Percentiles rank a stretch among this genome's conserved stretches.
These are phyloP conservation scores for Merops nubicus DNA, from an alignment of 2,113 vertebrate genomes.

Conservation along the genomic window DNA sequence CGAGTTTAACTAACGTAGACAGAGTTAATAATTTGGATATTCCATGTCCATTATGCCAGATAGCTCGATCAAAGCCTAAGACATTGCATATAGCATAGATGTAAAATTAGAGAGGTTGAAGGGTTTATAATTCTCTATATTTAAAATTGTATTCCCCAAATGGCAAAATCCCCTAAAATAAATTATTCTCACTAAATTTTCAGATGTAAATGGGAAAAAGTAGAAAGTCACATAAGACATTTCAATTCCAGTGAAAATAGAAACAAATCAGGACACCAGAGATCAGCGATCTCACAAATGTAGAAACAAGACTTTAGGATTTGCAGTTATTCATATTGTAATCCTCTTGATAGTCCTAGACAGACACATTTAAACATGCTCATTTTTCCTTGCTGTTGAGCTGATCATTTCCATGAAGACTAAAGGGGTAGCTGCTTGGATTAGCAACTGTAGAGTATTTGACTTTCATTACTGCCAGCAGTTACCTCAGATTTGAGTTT, in stretches of 20 bases:
- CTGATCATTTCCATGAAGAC: neutral
- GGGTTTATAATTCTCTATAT: neutral
- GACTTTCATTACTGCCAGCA: neutral
- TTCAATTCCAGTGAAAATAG: neutral
- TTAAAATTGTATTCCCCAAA: neutral
- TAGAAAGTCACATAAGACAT: accelerated
- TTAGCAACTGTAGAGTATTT: neutral
- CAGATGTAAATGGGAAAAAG: neutral
- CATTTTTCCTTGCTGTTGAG: neutral
- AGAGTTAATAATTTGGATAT: neutral
- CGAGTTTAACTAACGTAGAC: neutral
- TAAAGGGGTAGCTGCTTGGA: neutral
- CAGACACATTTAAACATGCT: neutral
- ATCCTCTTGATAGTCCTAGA: neutral
- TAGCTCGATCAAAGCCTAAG: neutral
- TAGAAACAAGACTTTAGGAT: neutral
- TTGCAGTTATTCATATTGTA: neutral
- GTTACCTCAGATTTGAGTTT: neutral
- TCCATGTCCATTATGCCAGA: neutral
- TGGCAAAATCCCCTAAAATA: neutral
- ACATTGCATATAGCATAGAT: neutral
- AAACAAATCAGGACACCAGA: neutral
- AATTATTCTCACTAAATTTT: neutral
- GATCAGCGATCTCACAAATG: neutral
- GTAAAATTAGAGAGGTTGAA: neutral